Evolutionary conservation across 2,888 invertebrate species (phyloP), one percentile per base, ranked within the genome.

Genomic region (Carpatolechia fugitivella): DNA sequence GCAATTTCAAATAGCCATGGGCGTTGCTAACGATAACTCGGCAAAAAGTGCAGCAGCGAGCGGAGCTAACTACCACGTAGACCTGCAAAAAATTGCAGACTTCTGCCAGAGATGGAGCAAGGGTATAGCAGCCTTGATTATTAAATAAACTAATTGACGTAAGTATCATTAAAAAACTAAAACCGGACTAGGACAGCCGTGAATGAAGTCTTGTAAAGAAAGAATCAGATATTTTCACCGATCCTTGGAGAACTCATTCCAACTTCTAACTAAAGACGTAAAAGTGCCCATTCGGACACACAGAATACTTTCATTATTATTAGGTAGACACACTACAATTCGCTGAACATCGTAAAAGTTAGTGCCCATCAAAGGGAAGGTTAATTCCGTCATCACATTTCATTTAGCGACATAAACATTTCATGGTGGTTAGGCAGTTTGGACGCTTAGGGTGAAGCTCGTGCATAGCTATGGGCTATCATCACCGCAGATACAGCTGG

Each of bases 1-100:
- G 52, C 56, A 49, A 52, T 53, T 48, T 13, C 24, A 35, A 56
- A 53, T 29, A 40, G 52, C 41, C 48, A 33, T 31, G 40, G 51
- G 46, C 48, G 52, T 52, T 31, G 41, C 48, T 41, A 40, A 33
- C 48, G 48, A 41, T 54, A 56, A 52, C 52, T 56, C 36, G 49
- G 13, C 49, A 56, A 56, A 56, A 56, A 56, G 24, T 52, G n/a
- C 13, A 31, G 14, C 16, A 33, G 8, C 31, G 31, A 4, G 31
- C 48, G 16, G 33, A 10, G 35, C 16, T 48, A 48, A 48, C 29
- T 30, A 8, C 44, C 44, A 24, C 24, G 29, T 11, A n/a, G 13
- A n/a, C 13, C 24, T 24, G 20, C 44, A 44, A 44, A 44, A 44
- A 44, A 44, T 44, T 29, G 44, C 44, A 29, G 1, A 11, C 11